phyloP scores from a whole-genome alignment of 2,797 vertebrate genomes.

The Synaphobranchus kaupii region DNA sequence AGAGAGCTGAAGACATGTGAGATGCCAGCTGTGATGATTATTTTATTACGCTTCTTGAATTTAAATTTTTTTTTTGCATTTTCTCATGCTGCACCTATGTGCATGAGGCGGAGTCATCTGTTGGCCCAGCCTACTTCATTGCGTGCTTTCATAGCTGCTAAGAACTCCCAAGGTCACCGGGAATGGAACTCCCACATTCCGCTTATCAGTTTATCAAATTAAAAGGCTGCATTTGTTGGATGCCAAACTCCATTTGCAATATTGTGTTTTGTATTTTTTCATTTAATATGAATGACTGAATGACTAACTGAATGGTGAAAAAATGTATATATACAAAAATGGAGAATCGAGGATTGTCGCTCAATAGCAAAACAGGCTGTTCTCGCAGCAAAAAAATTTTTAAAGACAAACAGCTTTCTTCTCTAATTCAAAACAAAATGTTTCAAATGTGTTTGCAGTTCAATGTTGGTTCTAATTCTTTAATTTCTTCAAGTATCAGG shows the following conservation, averaged over 20 bases:
- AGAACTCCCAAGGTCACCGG: conserved; percentile 62
- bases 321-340: neutral
- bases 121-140: conserved; percentile 18
- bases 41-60: conserved; percentile 55
- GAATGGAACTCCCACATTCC: conserved; percentile 44
- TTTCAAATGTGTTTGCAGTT: neutral
- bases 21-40: conserved; percentile 44
- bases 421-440: neutral
- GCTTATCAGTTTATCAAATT: conserved; percentile 49
- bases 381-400: too few relatives aligned
- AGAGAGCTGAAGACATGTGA: conserved; percentile 46
- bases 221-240: conserved; percentile 41
- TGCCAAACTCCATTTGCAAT: conserved; percentile 32
- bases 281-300: neutral
- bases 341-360: neutral
- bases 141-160: conserved; percentile 61
- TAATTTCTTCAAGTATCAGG: neutral
- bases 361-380: too few relatives aligned
- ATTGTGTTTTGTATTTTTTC: conserved; percentile 24
- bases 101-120: too few relatives aligned
- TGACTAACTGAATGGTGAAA: neutral
- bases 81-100: conserved; percentile 33
- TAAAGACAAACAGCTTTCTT: neutral
- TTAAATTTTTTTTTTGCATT: conserved; percentile 37
- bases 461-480: neutral